phyloP scores from a whole-genome alignment of 2,113 vertebrate species.

The Platysteira castanea region DNA sequence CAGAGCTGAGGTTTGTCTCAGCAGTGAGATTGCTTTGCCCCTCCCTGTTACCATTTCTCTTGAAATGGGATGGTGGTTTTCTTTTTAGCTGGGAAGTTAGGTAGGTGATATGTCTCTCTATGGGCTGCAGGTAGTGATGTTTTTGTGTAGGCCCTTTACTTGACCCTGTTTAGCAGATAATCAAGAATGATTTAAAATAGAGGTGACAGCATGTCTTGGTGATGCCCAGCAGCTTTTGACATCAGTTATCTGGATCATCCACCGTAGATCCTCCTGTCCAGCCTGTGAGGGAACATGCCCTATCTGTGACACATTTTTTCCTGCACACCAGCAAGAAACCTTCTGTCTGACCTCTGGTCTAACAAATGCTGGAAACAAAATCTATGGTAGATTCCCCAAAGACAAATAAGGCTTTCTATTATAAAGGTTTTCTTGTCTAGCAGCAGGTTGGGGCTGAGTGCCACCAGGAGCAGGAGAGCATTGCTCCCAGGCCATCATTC shows the following conservation, averaged over 20 bases:
- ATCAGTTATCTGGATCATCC: neutral
- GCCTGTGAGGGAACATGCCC: neutral
- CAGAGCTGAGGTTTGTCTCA: neutral
- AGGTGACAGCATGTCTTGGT: neutral
- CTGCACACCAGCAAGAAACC: neutral
- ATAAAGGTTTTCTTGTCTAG: neutral
- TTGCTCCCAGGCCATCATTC: neutral
- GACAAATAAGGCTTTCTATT: neutral
- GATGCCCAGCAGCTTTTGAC: neutral
- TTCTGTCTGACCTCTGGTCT: neutral
- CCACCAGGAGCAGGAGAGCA: neutral
- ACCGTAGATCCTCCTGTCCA: neutral
- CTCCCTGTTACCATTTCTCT: neutral
- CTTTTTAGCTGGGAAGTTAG: neutral
- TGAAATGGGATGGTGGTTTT: neutral
- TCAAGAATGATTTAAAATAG: neutral
- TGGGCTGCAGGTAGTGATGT: neutral
- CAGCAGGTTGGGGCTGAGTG: neutral
- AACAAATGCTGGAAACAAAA: neutral
- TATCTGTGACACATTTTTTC: neutral
- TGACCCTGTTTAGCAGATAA: neutral
- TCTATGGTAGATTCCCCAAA: neutral
- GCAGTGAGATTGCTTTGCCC: neutral
- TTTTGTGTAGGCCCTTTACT: neutral
- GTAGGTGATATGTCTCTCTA: neutral